Evolutionary conservation across 2,797 vertebrate species (phyloP).

Genomic region (Anguilla pacifica): DNA sequence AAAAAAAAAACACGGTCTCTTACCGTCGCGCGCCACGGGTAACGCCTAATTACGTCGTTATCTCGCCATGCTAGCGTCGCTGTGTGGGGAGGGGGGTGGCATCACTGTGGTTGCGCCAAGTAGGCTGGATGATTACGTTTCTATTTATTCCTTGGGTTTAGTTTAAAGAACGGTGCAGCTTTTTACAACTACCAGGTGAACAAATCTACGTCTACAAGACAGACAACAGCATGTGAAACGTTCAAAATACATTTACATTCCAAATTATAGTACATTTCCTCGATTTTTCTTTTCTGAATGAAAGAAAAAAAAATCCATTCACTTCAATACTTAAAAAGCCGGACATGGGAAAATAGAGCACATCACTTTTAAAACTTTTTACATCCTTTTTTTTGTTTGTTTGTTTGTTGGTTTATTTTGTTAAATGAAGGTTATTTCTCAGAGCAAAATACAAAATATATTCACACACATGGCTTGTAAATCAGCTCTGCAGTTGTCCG

Average conservation of each 20-base stretch:
- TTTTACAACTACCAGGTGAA: conserved; percentile 39
- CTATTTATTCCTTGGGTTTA: conserved; percentile 54
- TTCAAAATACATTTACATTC: conserved; percentile 52
- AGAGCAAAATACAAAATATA: conserved; percentile 75
- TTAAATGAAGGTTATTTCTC: conserved; percentile 63
- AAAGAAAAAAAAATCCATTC: conserved; percentile 48
- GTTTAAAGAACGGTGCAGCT: conserved; percentile 42
- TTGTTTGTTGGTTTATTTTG: conserved; percentile 38
- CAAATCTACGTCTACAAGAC: conserved; percentile 49
- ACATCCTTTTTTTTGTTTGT: conserved; percentile 38
- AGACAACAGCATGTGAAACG: conserved; percentile 58
- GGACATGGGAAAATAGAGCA: conserved; percentile 77
- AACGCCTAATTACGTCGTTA: conserved; percentile 75
- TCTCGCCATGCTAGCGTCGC: conserved; percentile 59
- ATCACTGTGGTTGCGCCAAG: conserved; percentile 25
- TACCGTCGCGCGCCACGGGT: conserved; percentile 69
- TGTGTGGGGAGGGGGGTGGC: conserved; percentile 28
- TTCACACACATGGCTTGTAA: conserved; percentile 61
- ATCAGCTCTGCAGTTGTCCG: conserved; percentile 56
- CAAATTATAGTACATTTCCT: conserved; percentile 68
- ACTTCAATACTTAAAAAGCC: conserved; percentile 62
- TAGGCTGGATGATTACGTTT: conserved; percentile 34
- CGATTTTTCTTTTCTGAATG: conserved; percentile 51
- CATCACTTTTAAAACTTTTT: conserved; percentile 67
- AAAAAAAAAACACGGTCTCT: conserved; percentile 49